Conservation (phyloP, 2,113 vertebrate species). For the Erythrolamprus reginae region DNA sequence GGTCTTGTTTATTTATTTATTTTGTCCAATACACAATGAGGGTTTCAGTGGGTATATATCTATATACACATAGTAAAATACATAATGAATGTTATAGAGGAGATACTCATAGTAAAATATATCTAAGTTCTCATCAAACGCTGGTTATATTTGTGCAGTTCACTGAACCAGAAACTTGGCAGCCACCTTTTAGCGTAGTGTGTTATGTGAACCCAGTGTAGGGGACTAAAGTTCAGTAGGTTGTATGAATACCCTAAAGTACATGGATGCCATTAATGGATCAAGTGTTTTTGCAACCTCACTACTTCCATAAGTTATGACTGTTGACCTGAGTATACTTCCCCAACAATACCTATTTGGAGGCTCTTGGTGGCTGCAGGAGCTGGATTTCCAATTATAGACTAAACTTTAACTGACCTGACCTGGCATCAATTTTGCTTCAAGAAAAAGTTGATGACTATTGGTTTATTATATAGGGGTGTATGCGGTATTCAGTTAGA, state of each 20-base stretch:
- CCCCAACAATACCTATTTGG: not conserved
- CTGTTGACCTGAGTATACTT: not conserved
- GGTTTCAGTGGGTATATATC: too few relatives aligned
- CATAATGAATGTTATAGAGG: too few relatives aligned
- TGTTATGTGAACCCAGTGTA: not conserved
- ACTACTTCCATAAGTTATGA: not conserved
- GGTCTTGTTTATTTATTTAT: too few relatives aligned
- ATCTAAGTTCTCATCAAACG: not conserved
- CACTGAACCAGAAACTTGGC: not conserved
- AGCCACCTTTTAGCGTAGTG: not conserved
- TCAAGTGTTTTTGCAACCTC: not conserved
- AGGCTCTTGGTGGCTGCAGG: not conserved
- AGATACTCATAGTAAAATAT: too few relatives aligned
- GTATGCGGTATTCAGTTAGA: too few relatives aligned
- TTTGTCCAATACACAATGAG: too few relatives aligned
- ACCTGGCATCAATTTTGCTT: not conserved
- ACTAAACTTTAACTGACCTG: not conserved
- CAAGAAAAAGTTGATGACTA: not conserved
- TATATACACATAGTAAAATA: too few relatives aligned
- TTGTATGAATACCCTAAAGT: not conserved
- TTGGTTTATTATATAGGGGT: not conserved
- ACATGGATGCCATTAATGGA: not conserved
- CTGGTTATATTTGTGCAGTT: not conserved
- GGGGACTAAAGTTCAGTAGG: not conserved
- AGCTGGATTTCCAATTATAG: not conserved